Conservation (phyloP, 2,888 invertebrate species). For the Chaitophorus viminalis region DNA sequence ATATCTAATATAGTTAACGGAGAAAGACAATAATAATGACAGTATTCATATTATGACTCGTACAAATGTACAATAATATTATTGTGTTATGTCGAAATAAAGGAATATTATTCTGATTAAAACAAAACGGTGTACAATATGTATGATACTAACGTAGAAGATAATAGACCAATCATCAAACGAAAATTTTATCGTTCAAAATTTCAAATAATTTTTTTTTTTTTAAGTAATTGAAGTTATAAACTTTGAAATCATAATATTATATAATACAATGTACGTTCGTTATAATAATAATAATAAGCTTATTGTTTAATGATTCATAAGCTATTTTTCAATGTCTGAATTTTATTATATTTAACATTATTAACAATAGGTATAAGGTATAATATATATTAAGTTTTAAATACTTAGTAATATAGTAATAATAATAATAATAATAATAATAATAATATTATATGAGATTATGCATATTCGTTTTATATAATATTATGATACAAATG, state of each 20-base stretch:
- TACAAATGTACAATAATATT: too few relatives aligned
- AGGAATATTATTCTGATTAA: too few relatives aligned
- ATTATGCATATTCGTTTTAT: neutral
- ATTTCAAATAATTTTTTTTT: too few relatives aligned
- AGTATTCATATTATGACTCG: too few relatives aligned
- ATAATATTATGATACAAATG: slow-evolving; percentile 21
- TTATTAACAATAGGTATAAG: neutral
- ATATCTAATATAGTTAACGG: too few relatives aligned
- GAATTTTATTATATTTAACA: neutral
- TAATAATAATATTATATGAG: neutral
- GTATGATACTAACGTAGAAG: neutral
- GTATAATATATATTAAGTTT: neutral
- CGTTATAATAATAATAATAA: too few relatives aligned
- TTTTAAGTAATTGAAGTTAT: neutral
- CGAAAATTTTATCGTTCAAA: neutral
- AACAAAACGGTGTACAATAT: neutral
- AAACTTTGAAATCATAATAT: neutral
- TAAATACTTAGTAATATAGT: slow-evolving; percentile 7
- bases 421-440: slow-evolving; percentile 13
- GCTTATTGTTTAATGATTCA: neutral
- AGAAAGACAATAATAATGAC: too few relatives aligned
- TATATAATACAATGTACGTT: neutral
- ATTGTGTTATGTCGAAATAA: too few relatives aligned
- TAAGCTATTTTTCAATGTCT: neutral
- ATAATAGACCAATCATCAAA: neutral